Conservation (phyloP, 2,797 vertebrate genomes). For the Parambassis ranga region DNA sequence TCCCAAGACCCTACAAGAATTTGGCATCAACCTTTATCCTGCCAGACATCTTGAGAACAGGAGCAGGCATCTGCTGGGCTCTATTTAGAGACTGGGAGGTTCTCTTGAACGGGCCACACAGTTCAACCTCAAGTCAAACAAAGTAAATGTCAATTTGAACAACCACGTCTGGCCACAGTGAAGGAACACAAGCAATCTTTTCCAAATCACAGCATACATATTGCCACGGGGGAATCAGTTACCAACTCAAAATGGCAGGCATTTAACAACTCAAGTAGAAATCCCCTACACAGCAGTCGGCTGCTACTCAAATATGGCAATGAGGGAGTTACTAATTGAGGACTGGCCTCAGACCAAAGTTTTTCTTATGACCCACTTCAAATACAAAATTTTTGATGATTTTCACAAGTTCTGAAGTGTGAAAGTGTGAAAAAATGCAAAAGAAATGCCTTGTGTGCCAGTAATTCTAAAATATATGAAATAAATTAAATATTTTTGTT, state of each 20-base stretch:
- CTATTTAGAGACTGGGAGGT: constrained; percentile 65
- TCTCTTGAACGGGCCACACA: constrained; percentile 39
- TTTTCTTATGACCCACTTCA: background rate
- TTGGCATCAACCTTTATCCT: constrained; percentile 41
- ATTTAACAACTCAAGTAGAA: constrained; percentile 36
- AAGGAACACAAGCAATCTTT: constrained; percentile 31
- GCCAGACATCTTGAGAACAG: constrained; percentile 38
- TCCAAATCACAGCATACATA: constrained; percentile 31
- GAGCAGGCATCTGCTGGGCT: constrained; percentile 47
- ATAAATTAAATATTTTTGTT: background rate
- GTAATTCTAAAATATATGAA: background rate
- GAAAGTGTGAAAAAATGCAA: background rate
- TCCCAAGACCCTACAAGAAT: constrained; percentile 58
- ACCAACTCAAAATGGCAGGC: constrained; percentile 15
- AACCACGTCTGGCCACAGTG: constrained; percentile 13
- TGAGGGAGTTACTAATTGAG: background rate
- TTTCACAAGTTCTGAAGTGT: constrained; percentile 1
- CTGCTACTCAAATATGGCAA: background rate
- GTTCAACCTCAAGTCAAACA: constrained; percentile 65
- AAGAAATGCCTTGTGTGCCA: background rate
- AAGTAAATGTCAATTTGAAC: constrained; percentile 61
- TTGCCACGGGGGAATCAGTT: constrained; percentile 19
- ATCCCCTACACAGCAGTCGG: background rate
- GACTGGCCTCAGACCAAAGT: constrained; percentile 2
- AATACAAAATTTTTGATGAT: constrained; percentile 20